Conservation (phyloP, 2,797 vertebrate genomes). For the Sarcoramphus papa region DNA sequence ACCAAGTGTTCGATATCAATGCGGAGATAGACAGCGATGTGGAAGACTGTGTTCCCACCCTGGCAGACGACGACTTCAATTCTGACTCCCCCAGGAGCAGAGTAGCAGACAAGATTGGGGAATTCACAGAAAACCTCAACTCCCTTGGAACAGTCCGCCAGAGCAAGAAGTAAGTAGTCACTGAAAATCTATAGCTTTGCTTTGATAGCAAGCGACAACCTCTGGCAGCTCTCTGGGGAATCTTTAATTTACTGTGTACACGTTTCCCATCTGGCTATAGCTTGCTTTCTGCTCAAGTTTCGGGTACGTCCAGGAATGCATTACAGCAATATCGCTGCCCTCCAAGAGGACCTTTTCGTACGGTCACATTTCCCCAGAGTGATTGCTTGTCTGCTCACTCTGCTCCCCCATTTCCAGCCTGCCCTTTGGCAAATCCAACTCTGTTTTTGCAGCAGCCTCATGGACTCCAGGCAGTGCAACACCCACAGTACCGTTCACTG, state of each 20-base stretch:
- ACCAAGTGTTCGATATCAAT: conserved; percentile 85
- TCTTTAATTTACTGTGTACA: background rate
- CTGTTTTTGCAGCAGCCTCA: background rate
- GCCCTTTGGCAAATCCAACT: background rate
- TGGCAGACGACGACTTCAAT: conserved; percentile 75
- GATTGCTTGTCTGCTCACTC: background rate
- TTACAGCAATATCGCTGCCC: background rate
- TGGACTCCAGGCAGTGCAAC: background rate
- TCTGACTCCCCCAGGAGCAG: conserved; percentile 72
- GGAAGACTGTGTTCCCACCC: conserved; percentile 41
- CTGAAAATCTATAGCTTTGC: background rate
- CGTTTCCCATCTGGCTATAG: background rate
- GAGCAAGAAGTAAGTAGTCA: conserved; percentile 16
- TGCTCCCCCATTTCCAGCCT: background rate
- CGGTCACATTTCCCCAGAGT: background rate
- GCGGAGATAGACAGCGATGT: conserved; percentile 74
- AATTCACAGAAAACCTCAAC: conserved; percentile 28
- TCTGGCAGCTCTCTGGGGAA: background rate
- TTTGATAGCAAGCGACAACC: background rate
- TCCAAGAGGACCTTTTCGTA: background rate
- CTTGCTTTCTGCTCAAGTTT: background rate
- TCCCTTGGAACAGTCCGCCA: background rate
- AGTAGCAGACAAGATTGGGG: background rate
- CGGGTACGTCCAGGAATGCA: rapidly evolving
- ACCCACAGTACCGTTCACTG: background rate